Percentiles rank a stretch among this genome's conserved stretches.
phyloP scores from a whole-genome alignment of 2,888 invertebrate genomes.

The Steinernema carpocapsae region DNA sequence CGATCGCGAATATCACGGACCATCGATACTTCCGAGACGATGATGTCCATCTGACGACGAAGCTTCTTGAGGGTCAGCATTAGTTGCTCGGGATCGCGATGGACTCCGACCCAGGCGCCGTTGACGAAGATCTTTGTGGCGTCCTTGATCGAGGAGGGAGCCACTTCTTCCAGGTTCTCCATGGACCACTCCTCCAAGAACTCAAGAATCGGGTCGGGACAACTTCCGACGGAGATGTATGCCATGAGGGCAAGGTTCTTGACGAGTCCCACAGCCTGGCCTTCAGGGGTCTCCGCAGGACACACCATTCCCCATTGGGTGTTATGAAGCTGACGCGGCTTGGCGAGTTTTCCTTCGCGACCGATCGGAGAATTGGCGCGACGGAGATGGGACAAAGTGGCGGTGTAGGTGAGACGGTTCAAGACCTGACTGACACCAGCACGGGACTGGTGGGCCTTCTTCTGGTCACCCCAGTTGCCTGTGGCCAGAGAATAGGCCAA shows the following conservation, averaged over 20 bases:
- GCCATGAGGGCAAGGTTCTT: too few relatives aligned
- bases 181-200: too few relatives aligned
- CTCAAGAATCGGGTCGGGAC: slow-evolving; percentile 97
- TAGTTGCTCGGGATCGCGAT: too few relatives aligned
- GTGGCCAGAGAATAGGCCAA: slow-evolving; percentile 96
- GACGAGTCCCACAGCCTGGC: too few relatives aligned
- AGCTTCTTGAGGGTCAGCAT: slow-evolving; percentile 96
- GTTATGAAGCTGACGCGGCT: slow-evolving; percentile 98
- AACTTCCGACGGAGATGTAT: slow-evolving; percentile 99
- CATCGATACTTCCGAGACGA: slow-evolving; percentile 99
- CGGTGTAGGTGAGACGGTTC: too few relatives aligned
- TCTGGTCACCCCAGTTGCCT: slow-evolving; percentile 99
- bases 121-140: slow-evolving; percentile 99
- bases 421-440: too few relatives aligned
- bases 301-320: too few relatives aligned
- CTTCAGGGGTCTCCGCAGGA: too few relatives aligned
- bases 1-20: slow-evolving; percentile 96
- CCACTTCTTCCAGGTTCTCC: slow-evolving; percentile 98
- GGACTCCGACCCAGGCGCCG: too few relatives aligned
- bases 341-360: slow-evolving; percentile 96
- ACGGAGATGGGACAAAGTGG: too few relatives aligned
- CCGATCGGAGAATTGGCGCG: too few relatives aligned
- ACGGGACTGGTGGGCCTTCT: slow-evolving; percentile 99
- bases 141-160: slow-evolving; percentile 96
- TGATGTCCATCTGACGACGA: slow-evolving; percentile 98